Percentiles rank a stretch among this genome's conserved stretches.
phyloP scores from a whole-genome alignment of 2,113 vertebrate species.

The Orthonyx spaldingii region DNA sequence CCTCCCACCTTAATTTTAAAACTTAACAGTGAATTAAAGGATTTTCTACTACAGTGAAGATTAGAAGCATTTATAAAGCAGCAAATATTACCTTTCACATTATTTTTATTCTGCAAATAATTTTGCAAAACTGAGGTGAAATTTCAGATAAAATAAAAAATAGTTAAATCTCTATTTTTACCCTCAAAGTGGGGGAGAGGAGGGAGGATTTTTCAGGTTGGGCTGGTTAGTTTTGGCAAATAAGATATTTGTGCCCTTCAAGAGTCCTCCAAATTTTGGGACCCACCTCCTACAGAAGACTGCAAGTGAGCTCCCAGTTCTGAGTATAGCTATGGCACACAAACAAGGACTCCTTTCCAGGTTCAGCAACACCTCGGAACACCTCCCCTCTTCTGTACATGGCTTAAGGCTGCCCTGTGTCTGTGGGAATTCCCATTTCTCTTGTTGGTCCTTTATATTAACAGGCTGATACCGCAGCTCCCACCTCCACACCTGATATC shows the following conservation, averaged over 20 bases:
- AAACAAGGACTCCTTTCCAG: not conserved
- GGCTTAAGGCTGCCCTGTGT: not conserved
- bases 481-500: not conserved
- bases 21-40: not conserved
- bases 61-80: not conserved
- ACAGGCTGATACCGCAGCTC: not conserved
- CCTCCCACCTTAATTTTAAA: not conserved
- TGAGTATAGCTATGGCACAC: not conserved
- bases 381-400: not conserved
- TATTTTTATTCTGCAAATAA: not conserved
- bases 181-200: accelerated
- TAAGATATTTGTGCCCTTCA: not conserved
- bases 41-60: not conserved
- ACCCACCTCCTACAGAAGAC: not conserved
- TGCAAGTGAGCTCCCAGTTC: not conserved
- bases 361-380: not conserved
- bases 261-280: not conserved
- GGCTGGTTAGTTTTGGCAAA: not conserved
- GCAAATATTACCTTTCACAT: not conserved
- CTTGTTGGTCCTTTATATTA: not conserved
- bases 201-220: accelerated
- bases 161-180: not conserved
- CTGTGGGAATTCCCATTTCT: not conserved
- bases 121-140: not conserved
- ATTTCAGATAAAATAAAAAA: not conserved